A percentile compares a stretch with the other conserved stretches of the same genome.
Evolutionary conservation across 2,888 invertebrate genomes (phyloP).

Genomic region (Bimastos eiseni): DNA sequence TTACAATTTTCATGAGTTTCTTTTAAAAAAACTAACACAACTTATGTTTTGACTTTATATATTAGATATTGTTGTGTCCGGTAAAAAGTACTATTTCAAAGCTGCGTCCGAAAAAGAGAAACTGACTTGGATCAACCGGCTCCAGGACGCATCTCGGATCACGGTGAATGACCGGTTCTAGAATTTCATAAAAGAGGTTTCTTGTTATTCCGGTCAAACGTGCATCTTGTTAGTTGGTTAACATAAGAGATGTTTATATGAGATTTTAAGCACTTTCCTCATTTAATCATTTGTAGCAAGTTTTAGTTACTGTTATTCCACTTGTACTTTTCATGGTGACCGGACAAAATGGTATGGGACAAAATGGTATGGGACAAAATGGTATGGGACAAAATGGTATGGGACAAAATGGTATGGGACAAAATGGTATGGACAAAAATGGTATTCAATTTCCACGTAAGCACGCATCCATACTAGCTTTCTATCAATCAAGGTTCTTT

Average conservation of each 20-base stretch:
- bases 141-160: conserved; percentile 20
- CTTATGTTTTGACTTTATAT: neutral
- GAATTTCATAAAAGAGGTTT: neutral
- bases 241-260: neutral
- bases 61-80: conserved; percentile 27
- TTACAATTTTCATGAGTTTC: neutral
- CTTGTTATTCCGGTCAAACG: neutral
- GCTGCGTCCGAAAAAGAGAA: conserved; percentile 16
- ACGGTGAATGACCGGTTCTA: neutral
- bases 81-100: conserved; percentile 25
- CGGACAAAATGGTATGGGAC: too few species aligned
- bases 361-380: too few species aligned
- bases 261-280: neutral
- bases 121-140: neutral
- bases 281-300: neutral
- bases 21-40: neutral
- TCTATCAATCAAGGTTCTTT: too few species aligned
- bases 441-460: too few species aligned
- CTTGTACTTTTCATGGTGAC: too few species aligned
- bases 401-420: too few species aligned
- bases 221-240: neutral
- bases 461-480: too few species aligned
- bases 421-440: too few species aligned
- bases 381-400: too few species aligned
- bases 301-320: neutral